Conservation (phyloP, 1,140 invertebrate species). For the Papilio polytes region DNA sequence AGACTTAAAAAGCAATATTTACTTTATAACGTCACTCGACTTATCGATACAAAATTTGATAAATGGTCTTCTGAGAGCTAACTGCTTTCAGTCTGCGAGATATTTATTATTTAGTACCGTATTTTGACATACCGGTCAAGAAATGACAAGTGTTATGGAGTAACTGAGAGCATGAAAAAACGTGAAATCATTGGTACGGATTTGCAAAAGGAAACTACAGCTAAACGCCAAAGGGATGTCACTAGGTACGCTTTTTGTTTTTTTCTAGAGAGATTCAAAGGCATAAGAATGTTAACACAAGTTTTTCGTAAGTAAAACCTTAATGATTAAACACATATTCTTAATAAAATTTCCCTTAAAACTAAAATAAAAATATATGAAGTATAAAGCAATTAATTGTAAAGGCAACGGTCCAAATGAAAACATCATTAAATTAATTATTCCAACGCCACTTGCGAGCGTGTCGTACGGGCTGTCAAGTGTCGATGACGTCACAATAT, state of each 20-base stretch:
- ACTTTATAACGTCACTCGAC: background rate
- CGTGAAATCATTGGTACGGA: background rate
- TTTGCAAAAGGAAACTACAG: background rate
- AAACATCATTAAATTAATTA: conserved; percentile 36
- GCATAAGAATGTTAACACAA: too few species aligned
- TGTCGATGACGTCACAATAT: conserved; percentile 51
- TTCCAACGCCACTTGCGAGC: conserved; percentile 15
- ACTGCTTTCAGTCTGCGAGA: background rate
- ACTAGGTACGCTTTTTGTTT: too few species aligned
- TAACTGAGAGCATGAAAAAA: background rate
- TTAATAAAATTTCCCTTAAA: background rate
- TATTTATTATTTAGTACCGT: conserved; percentile 26
- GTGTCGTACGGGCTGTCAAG: conserved; percentile 37
- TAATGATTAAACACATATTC: too few species aligned
- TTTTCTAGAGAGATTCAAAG: too few species aligned
- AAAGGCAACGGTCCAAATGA: conserved; percentile 29
- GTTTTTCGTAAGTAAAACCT: too few species aligned
- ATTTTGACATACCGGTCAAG: conserved; percentile 21
- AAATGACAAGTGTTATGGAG: background rate
- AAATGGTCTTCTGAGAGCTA: conserved; percentile 3
- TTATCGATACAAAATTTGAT: conserved; percentile 20
- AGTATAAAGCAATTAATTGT: conserved; percentile 17
- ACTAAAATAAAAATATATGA: background rate
- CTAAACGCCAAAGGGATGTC: too few species aligned
- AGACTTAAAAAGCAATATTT: conserved; percentile 19